These are phyloP conservation scores for Rutpela maculata DNA, from an alignment of 2,888 invertebrate genomes.

Conservation along the genomic window DNA sequence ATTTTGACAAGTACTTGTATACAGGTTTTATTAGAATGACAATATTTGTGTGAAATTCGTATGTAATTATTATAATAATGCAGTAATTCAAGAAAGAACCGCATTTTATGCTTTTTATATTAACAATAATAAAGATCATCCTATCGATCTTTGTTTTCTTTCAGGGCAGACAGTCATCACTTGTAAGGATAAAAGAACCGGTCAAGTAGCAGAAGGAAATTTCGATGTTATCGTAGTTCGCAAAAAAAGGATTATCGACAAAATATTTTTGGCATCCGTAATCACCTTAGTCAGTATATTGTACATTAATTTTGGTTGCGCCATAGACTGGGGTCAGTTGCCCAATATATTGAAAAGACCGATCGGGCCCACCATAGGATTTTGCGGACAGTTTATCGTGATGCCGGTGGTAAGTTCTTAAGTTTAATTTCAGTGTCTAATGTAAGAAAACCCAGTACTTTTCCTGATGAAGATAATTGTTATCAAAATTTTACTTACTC, in stretches of 20 bases:
- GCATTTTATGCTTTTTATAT: no score
- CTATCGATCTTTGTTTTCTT: constrained; percentile 24
- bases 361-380: constrained; percentile 86
- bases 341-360: constrained; percentile 82
- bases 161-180: constrained; percentile 65
- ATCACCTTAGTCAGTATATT: constrained; percentile 85
- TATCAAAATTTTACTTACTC: no score
- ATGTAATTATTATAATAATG: no score
- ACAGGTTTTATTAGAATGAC: no score
- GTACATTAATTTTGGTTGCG: constrained; percentile 94
- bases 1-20: no score
- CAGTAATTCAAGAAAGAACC: no score
- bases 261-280: constrained; percentile 85
- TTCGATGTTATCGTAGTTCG: constrained; percentile 65
- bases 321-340: constrained; percentile 85
- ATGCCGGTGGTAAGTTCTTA: constrained; percentile 86
- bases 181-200: constrained; percentile 55
- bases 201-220: constrained; percentile 49
- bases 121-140: no score
- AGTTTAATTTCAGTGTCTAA: background rate
- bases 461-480: no score
- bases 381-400: constrained; percentile 85
- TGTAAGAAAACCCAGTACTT: background rate
- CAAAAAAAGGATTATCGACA: constrained; percentile 80
- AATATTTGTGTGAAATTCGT: no score